phyloP scores from a whole-genome alignment of 1,140 invertebrate species.

The Neelides sp. region DNA sequence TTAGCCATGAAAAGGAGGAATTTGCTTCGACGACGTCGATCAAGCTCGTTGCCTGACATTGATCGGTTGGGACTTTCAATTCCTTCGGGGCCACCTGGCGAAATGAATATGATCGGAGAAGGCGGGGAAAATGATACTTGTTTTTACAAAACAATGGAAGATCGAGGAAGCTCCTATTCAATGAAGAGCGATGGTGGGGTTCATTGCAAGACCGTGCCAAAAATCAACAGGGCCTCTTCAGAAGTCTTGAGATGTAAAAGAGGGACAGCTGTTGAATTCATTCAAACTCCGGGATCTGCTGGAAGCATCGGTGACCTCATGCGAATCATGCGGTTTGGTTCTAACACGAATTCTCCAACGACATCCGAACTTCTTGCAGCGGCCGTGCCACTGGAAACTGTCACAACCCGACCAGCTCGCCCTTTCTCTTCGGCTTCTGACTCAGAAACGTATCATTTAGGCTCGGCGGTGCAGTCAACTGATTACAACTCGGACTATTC shows the following conservation, averaged over 20 bases:
- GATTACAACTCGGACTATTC: not conserved
- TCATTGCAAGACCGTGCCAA: slow-evolving; percentile 12
- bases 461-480: not conserved
- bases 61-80: slow-evolving; percentile 3
- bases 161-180: not conserved
- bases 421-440: slow-evolving; percentile 27
- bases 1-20: slow-evolving; percentile 1
- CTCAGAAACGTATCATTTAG: not conserved
- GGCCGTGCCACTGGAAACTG: slow-evolving; percentile 56
- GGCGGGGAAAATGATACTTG: not conserved
- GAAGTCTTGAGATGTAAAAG: slow-evolving; percentile 4
- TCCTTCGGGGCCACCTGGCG: too few species aligned
- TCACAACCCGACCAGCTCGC: slow-evolving; percentile 39
- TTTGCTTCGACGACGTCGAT: slow-evolving; percentile 21
- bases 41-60: slow-evolving; percentile 22
- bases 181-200: slow-evolving; percentile 4
- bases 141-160: not conserved
- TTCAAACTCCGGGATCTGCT: not conserved
- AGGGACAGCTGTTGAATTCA: not conserved
- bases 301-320: slow-evolving; percentile 63
- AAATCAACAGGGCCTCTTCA: slow-evolving; percentile 12
- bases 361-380: slow-evolving; percentile 46
- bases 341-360: slow-evolving; percentile 49
- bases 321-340: slow-evolving; percentile 54
- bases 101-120: too few species aligned